Evolutionary conservation across 1,140 invertebrate species (phyloP).

Genomic region (Diorhabda carinulata): DNA sequence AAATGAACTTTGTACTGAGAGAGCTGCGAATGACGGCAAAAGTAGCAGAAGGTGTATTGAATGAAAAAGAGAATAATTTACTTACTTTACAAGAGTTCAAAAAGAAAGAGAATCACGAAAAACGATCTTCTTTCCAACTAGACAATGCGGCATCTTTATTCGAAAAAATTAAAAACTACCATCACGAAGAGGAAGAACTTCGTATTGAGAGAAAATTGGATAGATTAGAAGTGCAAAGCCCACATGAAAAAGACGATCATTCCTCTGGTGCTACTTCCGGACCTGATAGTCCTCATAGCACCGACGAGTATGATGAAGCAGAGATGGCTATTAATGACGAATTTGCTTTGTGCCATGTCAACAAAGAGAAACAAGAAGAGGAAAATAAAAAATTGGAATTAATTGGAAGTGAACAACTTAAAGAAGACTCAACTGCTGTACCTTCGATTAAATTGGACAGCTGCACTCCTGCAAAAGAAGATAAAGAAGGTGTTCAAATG

Average conservation of each 20-base stretch:
- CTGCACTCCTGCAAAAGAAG: constrained; percentile 49
- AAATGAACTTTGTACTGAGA: constrained; percentile 70
- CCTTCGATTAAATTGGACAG: constrained; percentile 27
- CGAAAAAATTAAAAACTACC: constrained; percentile 52
- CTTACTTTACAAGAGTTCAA: constrained; percentile 48
- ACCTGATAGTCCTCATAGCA: constrained; percentile 75
- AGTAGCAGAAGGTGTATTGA: constrained; percentile 42
- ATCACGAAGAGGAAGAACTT: constrained; percentile 34
- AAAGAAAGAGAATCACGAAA: constrained; percentile 46
- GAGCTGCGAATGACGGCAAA: constrained; percentile 69
- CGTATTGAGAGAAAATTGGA: constrained; percentile 28
- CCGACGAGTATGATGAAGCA: constrained; percentile 65
- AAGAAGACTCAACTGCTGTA: constrained; percentile 20
- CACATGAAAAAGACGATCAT: constrained; percentile 47
- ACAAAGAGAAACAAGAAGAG: constrained; percentile 44
- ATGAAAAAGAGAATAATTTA: constrained; percentile 41
- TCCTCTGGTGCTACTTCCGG: constrained; percentile 83
- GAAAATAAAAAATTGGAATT: constrained; percentile 33
- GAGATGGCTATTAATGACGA: constrained; percentile 37
- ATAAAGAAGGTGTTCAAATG: constrained; percentile 51
- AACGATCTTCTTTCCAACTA: constrained; percentile 32
- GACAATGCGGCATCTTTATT: constrained; percentile 43
- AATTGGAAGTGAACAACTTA: constrained; percentile 18
- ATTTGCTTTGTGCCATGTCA: constrained; percentile 46
- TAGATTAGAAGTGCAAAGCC: constrained; percentile 47